Conservation (phyloP, 1,140 invertebrate species). For the Ridgeia piscesae region DNA sequence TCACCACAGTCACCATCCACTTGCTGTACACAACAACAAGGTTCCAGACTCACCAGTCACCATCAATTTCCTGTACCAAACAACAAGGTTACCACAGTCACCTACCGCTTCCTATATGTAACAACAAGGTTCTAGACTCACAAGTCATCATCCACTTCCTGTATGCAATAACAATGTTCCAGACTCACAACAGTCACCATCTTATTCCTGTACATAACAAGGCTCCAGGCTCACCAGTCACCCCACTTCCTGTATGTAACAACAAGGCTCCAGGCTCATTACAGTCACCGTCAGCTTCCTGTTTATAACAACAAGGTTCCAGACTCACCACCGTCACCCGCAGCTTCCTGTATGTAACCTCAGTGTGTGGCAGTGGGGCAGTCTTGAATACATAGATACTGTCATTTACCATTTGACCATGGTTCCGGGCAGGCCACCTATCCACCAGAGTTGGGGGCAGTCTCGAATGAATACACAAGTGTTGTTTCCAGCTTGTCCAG, state of each 20-base stretch:
- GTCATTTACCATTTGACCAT: too few relatives aligned
- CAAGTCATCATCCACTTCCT: constrained; percentile 78
- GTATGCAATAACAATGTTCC: constrained; percentile 45
- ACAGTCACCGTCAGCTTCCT: constrained; percentile 60
- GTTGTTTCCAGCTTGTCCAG: too few relatives aligned
- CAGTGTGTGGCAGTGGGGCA: too few relatives aligned
- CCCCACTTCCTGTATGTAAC: background rate
- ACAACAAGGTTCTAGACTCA: too few relatives aligned
- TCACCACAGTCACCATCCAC: constrained; percentile 37
- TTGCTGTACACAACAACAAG: constrained; percentile 62
- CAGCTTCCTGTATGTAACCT: constrained; percentile 66
- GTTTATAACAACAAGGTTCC: constrained; percentile 29
- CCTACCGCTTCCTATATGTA: background rate
- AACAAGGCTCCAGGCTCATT: background rate
- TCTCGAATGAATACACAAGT: too few relatives aligned
- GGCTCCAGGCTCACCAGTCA: constrained; percentile 34
- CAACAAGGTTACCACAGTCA: background rate
- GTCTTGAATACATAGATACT: too few relatives aligned
- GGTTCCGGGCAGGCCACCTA: too few relatives aligned
- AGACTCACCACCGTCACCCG: constrained; percentile 61
- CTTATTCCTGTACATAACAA: constrained; percentile 63
- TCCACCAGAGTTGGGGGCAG: too few relatives aligned
- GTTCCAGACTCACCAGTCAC: constrained; percentile 33
- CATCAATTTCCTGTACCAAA: background rate
- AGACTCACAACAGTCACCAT: constrained; percentile 31